phyloP scores from a whole-genome alignment of 2,113 vertebrate species.

The Xenopus tropicalis region UCB_Xtro_10.0 CM004450.2:113310001-113310500 shows the following conservation, averaged over 20 bases:
- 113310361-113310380: constrained; percentile 77
- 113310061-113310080: constrained; percentile 83
- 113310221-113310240: constrained; percentile 57
- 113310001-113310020: too few species aligned
- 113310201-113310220: constrained; percentile 74
- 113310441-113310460: constrained; percentile 74
- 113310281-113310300: too few species aligned
- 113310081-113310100: constrained; percentile 72
- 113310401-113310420: constrained; percentile 74
- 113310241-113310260: constrained; percentile 10
- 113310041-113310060: constrained; percentile 61
- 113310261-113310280: too few species aligned
- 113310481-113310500: constrained; percentile 14
- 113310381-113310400: constrained; percentile 83
- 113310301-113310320: too few species aligned
- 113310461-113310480: constrained; percentile 65
- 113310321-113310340: too few species aligned
- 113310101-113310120: constrained; percentile 76
- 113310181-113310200: constrained; percentile 81
- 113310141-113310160: constrained; percentile 74
- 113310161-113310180: constrained; percentile 68
- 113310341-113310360: constrained; percentile 72
- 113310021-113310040: too few species aligned
- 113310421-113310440: constrained; percentile 73
- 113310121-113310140: constrained; percentile 75